Evolutionary conservation across 2,888 invertebrate species (phyloP), one percentile per base, ranked within the genome.

Genomic region (Idaea dimidiata): DNA sequence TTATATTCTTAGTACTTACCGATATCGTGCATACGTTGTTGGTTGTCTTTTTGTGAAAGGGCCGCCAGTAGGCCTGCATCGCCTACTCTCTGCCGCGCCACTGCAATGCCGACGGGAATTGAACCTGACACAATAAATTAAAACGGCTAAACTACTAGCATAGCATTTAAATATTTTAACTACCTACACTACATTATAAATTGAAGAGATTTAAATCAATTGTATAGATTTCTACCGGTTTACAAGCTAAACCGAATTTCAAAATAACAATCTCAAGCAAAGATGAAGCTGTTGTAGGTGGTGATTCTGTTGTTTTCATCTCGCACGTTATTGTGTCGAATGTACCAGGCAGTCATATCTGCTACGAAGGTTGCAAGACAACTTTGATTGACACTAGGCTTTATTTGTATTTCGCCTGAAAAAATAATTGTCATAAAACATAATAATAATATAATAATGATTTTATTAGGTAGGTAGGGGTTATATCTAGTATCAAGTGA

Each of bases 101-200:
- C 96, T 43, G 97, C 97, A 74, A 97, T 97, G 65, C 97, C 97
- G 72, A 97, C 96, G 72, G 97, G 97, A 84, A 97, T 97, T 59
- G 93, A 93, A 79, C 75, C 75, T 76, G 64, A 43, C 62, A 69
- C 43, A 43, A 43, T 43, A 43, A 43, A 43, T 43, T 43, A 43
- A 43, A 43, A 14, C 8, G 8, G 10, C 8, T 43, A 43, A 43
- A 43, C 24, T 24, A 24, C 24, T 24, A 24, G 24, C 24, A 24
- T 24, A 24, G 24, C 24, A 24, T 24, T 3, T 24, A 24, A 24
- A n/a, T n/a, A n/a, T n/a, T n/a, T n/a, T n/a, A n/a, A n/a, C n/a
- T n/a, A n/a, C n/a, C n/a, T 32, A 32, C 10, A 14, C 5, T 8
- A 43, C 8, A 43, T 43, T 8, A 43, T 43, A 43, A 43, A 43